Percentiles rank a stretch among this genome's conserved stretches.
phyloP scores from a whole-genome alignment of 2,113 vertebrate species.

The Danionella cerebrum region DNA sequence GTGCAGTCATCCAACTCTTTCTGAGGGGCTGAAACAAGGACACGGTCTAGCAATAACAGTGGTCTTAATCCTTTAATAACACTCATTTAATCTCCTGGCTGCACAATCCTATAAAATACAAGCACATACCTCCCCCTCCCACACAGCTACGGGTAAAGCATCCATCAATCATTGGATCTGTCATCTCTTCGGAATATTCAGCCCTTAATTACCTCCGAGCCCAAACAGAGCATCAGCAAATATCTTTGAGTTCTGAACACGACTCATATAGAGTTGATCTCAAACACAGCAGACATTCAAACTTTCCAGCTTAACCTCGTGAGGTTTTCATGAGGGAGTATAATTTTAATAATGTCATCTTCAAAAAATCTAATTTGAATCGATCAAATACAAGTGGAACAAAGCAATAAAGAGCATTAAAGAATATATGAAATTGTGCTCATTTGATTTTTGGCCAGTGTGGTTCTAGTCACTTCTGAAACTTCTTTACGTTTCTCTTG shows the following conservation, averaged over 20 bases:
- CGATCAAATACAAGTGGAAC: too few relatives aligned
- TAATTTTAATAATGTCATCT: background rate
- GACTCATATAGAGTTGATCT: background rate
- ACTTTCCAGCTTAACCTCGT: background rate
- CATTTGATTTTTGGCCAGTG: too few relatives aligned
- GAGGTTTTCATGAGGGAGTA: too few relatives aligned
- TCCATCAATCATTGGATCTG: slow-evolving; percentile 24
- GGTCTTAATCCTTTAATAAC: slow-evolving; percentile 33
- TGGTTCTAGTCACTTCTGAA: too few relatives aligned
- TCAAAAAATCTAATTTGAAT: too few relatives aligned
- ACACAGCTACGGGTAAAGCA: background rate
- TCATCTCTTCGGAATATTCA: slow-evolving; percentile 32
- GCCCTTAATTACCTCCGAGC: background rate
- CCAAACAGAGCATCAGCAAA: background rate
- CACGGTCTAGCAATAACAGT: slow-evolving; percentile 23
- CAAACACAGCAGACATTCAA: background rate
- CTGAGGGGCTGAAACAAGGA: background rate
- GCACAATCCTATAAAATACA: background rate
- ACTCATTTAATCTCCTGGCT: slow-evolving; percentile 24
- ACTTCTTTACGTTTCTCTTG: too few relatives aligned
- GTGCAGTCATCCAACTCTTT: background rate
- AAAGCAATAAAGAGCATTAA: too few relatives aligned
- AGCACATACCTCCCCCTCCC: slow-evolving; percentile 8
- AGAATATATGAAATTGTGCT: too few relatives aligned
- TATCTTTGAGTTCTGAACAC: background rate